Evolutionary conservation across 2,888 invertebrate species (phyloP), one percentile per base, ranked within the genome.

Genomic region (Ormia ochracea): DNA sequence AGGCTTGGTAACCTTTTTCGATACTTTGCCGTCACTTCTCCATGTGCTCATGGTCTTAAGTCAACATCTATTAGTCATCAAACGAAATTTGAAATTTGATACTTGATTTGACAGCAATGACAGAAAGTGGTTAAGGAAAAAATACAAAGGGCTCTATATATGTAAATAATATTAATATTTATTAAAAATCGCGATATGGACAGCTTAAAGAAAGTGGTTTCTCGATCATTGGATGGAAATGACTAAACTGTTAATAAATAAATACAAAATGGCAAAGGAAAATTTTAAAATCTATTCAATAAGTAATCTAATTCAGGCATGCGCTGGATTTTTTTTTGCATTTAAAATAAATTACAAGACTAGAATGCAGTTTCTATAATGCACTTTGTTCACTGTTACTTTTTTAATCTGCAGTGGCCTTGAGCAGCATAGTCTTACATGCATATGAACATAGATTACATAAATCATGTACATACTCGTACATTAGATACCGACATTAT

Each of bases 21-120:
- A 48, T 19, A 14, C 17, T 52, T 66, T 50, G 19, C 10, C 1
- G 23, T 48, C 58, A 7, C 21, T 38, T 19, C 43, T 36, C 23
- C n/a, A n/a, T n/a, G 19, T 5, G 26, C 38, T 4, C 31, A 66
- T 43, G 38, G 28, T 54, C 61, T 61, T 31, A 54, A 26, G 19
- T 5, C 38, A 58, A 50, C 10, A 58, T 65, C 41, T 58, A 63
- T 69, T 61, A 75, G 68, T 68, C 59, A 52, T 54, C 12, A 54
- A 58, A 58, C 43, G n/a, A 54, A 14, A 54, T 69, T 61, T 19
- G 76, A 76, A 69, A 76, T 76, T 56, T 56, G 48, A 76, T 76
- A 76, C 19, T 69, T 69, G 45, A 69, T 61, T 69, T 56, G 61
- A 63, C 56, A 19, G 56, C 50, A 69, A 4, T 36, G 41, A 66